Evolutionary conservation across 2,797 vertebrate genomes (phyloP).

Genomic region (Alcedo quadribrachys): DNA sequence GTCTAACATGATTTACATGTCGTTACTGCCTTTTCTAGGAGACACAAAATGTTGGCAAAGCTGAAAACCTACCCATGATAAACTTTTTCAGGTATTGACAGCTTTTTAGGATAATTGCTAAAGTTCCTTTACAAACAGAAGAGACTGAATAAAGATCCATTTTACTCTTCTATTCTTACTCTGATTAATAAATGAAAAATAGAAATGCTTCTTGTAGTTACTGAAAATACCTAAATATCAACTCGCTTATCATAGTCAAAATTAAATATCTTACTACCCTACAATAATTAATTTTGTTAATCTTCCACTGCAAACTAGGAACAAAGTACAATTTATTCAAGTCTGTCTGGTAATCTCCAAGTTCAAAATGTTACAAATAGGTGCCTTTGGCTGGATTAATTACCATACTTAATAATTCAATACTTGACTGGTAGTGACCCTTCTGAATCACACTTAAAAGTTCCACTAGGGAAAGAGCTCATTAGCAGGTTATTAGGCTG

Average conservation of each 20-base stretch:
- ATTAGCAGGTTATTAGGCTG: slow-evolving; percentile 5
- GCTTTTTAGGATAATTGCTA: background rate
- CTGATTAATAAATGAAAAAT: background rate
- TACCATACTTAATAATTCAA: slow-evolving; percentile 28
- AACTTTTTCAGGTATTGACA: background rate
- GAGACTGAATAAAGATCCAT: background rate
- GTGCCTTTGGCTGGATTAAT: slow-evolving; percentile 32
- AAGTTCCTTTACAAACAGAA: background rate
- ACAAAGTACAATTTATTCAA: background rate
- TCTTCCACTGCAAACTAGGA: background rate
- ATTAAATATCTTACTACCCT: background rate
- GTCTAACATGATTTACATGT: background rate
- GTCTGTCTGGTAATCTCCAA: background rate
- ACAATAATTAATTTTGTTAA: background rate
- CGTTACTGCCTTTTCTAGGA: background rate
- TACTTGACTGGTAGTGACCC: slow-evolving; percentile 15
- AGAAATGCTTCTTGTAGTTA: background rate
- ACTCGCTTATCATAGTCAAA: background rate
- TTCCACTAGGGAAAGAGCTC: slow-evolving; percentile 24
- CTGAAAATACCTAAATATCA: background rate
- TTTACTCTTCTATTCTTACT: background rate
- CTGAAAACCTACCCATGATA: background rate
- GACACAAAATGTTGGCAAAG: background rate
- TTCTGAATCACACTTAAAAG: slow-evolving; percentile 3
- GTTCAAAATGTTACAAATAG: slow-evolving; percentile 19